phyloP scores from a whole-genome alignment of 2,888 invertebrate genomes.

The Thymelicus sylvestris region DNA sequence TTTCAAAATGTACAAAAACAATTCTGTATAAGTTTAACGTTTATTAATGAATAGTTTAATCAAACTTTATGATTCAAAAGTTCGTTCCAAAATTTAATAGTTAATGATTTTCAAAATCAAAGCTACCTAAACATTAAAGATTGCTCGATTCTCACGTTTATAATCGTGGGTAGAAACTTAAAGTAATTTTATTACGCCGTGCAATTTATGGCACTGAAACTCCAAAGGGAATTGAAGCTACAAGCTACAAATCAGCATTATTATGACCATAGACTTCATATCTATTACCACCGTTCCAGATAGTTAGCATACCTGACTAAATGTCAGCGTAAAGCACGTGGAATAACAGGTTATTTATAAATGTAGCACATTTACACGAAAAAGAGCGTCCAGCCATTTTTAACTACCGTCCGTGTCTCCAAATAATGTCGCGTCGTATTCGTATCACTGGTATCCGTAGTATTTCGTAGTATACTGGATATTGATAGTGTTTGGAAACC shows the following conservation, averaged over 20 bases:
- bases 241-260: not conserved
- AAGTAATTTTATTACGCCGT: not conserved
- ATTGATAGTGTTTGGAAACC: too few relatives aligned
- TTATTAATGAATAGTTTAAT: too few relatives aligned
- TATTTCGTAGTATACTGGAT: too few relatives aligned
- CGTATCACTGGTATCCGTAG: too few relatives aligned
- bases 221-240: not conserved
- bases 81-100: too few relatives aligned
- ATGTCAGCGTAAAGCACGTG: constrained; percentile 27
- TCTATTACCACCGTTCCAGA: constrained; percentile 2
- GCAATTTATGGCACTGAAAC: not conserved
- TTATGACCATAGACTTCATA: not conserved
- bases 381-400: constrained; percentile 11
- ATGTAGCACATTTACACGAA: constrained; percentile 12
- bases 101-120: too few relatives aligned
- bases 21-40: too few relatives aligned
- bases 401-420: constrained; percentile 5
- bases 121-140: too few relatives aligned
- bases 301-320: constrained; percentile 20
- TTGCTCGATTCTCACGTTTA: too few relatives aligned
- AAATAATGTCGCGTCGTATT: not conserved
- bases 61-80: too few relatives aligned
- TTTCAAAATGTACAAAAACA: too few relatives aligned
- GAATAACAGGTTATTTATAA: constrained; percentile 26
- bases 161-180: too few relatives aligned